phyloP scores from a whole-genome alignment of 2,113 vertebrate species.

The Notarius quadriscutis region DNA sequence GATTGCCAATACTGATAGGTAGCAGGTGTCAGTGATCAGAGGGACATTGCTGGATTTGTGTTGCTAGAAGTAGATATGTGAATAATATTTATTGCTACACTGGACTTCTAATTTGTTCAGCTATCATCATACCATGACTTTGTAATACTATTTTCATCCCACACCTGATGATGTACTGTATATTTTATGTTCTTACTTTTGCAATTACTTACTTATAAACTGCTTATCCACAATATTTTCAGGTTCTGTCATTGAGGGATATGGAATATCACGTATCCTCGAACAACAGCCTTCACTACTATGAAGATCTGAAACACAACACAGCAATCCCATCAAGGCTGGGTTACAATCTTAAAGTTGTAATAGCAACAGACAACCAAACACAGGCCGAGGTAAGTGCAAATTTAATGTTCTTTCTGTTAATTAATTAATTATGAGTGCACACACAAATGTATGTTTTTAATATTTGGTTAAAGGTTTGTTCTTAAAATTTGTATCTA shows the following conservation, averaged over 20 bases:
- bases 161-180: not conserved
- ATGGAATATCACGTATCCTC: slow-evolving; percentile 85
- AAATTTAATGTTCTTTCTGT: not conserved
- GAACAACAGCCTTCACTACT: slow-evolving; percentile 74
- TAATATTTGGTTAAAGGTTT: not conserved
- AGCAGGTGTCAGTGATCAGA: not conserved
- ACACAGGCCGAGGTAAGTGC: slow-evolving; percentile 53
- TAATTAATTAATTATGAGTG: not conserved
- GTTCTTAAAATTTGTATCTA: not conserved
- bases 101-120: not conserved
- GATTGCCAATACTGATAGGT: not conserved
- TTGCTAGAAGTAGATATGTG: not conserved
- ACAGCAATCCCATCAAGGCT: slow-evolving; percentile 76
- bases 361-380: slow-evolving; percentile 63
- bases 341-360: slow-evolving; percentile 76
- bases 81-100: not conserved
- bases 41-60: not conserved
- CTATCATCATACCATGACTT: not conserved
- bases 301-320: slow-evolving; percentile 73
- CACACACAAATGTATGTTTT: not conserved
- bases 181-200: not conserved
- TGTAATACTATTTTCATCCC: not conserved
- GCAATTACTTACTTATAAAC: not conserved
- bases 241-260: slow-evolving; percentile 87
- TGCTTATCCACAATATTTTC: not conserved